These are phyloP conservation scores for Rynchops niger DNA, from an alignment of 2,113 vertebrate species.

Conservation along the genomic window DNA sequence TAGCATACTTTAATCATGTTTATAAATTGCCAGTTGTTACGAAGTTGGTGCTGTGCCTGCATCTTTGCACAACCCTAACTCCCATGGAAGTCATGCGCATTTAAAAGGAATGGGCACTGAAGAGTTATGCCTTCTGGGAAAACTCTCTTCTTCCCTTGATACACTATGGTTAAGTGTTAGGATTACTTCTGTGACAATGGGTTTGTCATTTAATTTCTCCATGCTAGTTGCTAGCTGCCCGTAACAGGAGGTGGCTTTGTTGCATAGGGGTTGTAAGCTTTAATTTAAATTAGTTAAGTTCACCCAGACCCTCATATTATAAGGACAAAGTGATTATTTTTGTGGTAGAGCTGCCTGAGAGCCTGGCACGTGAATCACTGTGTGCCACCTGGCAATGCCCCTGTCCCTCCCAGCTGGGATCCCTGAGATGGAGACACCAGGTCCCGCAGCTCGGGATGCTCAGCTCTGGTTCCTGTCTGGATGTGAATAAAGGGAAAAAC, in stretches of 20 bases:
- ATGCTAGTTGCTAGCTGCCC: background rate
- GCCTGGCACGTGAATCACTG: fast-evolving
- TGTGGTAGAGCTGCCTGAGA: background rate
- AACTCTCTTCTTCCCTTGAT: background rate
- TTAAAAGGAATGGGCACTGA: background rate
- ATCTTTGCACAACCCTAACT: background rate
- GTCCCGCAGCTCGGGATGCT: background rate
- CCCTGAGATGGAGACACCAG: background rate
- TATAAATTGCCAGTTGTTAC: background rate
- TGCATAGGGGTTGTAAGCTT: background rate
- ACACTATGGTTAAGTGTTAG: background rate
- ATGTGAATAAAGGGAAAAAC: background rate
- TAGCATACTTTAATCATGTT: background rate
- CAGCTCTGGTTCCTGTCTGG: background rate
- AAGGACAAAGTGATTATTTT: background rate
- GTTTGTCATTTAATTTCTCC: background rate
- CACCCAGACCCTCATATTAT: background rate
- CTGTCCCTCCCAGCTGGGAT: background rate
- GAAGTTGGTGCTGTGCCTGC: background rate
- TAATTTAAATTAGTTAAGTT: background rate
- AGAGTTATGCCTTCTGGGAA: background rate
- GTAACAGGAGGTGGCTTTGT: background rate
- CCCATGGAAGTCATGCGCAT: background rate
- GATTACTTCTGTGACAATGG: background rate
- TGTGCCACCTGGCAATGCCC: background rate